A percentile compares a stretch with the other conserved stretches of the same genome.
Evolutionary conservation across 2,888 invertebrate species (phyloP).

Genomic region (Lysandra coridon): DNA sequence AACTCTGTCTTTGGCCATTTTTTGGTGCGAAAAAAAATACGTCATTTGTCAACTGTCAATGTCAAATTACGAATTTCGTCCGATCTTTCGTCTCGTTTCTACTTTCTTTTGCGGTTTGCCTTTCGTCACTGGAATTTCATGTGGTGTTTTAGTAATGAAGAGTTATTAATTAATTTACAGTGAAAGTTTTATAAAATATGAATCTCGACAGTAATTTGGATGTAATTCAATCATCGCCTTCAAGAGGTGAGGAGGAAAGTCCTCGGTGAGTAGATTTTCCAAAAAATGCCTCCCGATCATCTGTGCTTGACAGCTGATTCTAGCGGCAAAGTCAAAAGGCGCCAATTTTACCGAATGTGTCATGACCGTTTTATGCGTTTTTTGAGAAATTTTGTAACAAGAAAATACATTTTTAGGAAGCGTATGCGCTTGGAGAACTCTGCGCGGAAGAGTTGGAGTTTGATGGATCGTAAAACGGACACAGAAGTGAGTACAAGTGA

Average conservation of each 20-base stretch:
- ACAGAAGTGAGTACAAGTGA: constrained; percentile 59
- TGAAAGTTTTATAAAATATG: constrained; percentile 49
- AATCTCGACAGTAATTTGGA: constrained; percentile 54
- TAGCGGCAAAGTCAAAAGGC: constrained; percentile 75
- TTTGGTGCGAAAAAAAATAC: neutral
- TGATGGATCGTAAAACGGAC: constrained; percentile 70
- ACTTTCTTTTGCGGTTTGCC: neutral
- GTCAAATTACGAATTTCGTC: neutral
- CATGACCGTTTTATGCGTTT: constrained; percentile 33
- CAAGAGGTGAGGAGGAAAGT: constrained; percentile 55
- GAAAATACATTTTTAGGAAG: constrained; percentile 57
- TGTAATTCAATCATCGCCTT: constrained; percentile 48
- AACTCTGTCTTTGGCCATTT: neutral
- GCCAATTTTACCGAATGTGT: constrained; percentile 52
- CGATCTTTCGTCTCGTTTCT: constrained; percentile 17
- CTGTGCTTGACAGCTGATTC: constrained; percentile 72
- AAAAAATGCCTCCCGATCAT: constrained; percentile 44
- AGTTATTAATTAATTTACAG: constrained; percentile 8
- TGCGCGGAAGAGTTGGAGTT: constrained; percentile 69
- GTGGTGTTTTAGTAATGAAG: constrained; percentile 14
- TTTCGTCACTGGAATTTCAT: constrained; percentile 26
- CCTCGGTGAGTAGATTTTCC: constrained; percentile 57
- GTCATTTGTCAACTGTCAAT: neutral
- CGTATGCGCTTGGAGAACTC: constrained; percentile 57
- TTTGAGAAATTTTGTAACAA: constrained; percentile 27